Evolutionary conservation across 1,140 invertebrate genomes (phyloP).

Genomic region (Calycopis cecrops): DNA sequence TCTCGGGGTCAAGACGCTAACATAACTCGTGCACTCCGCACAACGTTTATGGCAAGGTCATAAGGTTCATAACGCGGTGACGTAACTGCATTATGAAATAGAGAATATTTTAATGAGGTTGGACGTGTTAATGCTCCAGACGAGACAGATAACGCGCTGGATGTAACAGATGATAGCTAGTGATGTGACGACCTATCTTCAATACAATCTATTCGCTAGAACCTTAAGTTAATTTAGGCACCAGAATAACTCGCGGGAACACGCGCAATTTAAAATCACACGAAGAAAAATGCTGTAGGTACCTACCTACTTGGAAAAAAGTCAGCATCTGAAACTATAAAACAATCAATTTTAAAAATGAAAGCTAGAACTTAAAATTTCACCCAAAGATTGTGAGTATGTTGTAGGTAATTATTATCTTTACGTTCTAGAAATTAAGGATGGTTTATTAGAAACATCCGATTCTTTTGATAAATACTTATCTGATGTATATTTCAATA

Average conservation of each 20-base stretch:
- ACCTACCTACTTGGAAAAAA: no score
- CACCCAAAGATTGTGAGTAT: no score
- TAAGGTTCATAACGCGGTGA: slow-evolving; percentile 15
- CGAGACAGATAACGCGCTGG: slow-evolving; percentile 51
- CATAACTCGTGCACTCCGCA: neutral
- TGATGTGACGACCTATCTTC: slow-evolving; percentile 19
- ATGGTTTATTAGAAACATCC: no score
- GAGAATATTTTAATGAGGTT: slow-evolving; percentile 54
- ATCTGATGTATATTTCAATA: no score
- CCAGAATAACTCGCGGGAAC: neutral
- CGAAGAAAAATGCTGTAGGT: no score
- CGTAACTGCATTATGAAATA: slow-evolving; percentile 14
- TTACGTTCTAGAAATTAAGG: no score
- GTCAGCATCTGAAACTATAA: no score
- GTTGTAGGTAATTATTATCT: no score
- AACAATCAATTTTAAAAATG: no score
- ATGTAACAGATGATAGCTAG: slow-evolving; percentile 42
- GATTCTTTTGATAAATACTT: no score
- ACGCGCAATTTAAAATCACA: neutral
- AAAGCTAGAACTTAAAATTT: no score
- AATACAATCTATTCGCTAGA: slow-evolving; percentile 10
- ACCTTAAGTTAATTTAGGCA: no score
- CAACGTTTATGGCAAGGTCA: slow-evolving; percentile 11
- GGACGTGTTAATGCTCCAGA: slow-evolving; percentile 59
- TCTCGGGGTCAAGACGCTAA: slow-evolving; percentile 20